These are phyloP conservation scores for Lasius fuliginosus DNA, from an alignment of 2,888 invertebrate species.

Conservation along the genomic window DNA sequence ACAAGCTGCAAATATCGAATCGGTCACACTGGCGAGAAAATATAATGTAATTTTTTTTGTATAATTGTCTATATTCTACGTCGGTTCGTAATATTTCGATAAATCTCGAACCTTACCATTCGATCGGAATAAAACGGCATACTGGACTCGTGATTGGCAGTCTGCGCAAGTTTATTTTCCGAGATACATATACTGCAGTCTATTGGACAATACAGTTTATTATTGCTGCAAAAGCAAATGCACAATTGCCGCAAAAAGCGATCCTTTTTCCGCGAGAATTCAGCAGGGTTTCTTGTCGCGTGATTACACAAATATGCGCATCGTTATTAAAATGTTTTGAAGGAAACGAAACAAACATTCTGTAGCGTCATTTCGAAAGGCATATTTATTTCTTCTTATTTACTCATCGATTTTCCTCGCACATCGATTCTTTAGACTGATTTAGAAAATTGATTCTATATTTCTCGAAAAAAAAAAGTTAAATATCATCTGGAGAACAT, in stretches of 20 bases:
- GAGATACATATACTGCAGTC: slow-evolving; percentile 9
- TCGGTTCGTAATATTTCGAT: slow-evolving; percentile 14
- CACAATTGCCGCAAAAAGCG: slow-evolving; percentile 40
- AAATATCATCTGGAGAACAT: background rate
- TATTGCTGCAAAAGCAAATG: slow-evolving; percentile 52
- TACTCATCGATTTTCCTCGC: background rate
- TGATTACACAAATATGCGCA: slow-evolving; percentile 29
- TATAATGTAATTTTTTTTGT: slow-evolving; percentile 6
- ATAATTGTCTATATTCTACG: slow-evolving; percentile 38
- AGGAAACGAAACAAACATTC: background rate
- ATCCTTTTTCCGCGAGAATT: slow-evolving; percentile 14
- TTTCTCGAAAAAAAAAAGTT: background rate
- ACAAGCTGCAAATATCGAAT: background rate
- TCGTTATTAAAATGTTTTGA: slow-evolving; percentile 37
- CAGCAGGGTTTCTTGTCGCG: background rate
- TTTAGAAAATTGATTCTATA: background rate
- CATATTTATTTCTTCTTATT: background rate
- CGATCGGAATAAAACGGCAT: background rate
- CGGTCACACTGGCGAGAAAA: slow-evolving; percentile 15
- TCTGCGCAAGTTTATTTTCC: slow-evolving; percentile 7
- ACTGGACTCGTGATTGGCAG: slow-evolving; percentile 28
- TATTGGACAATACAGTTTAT: slow-evolving; percentile 47
- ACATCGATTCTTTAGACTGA: background rate
- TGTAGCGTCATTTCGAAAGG: background rate
- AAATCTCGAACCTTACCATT: slow-evolving; percentile 31